These are phyloP conservation scores for Synchiropus splendidus DNA, from an alignment of 2,113 vertebrate species.

Conservation along the genomic window DNA sequence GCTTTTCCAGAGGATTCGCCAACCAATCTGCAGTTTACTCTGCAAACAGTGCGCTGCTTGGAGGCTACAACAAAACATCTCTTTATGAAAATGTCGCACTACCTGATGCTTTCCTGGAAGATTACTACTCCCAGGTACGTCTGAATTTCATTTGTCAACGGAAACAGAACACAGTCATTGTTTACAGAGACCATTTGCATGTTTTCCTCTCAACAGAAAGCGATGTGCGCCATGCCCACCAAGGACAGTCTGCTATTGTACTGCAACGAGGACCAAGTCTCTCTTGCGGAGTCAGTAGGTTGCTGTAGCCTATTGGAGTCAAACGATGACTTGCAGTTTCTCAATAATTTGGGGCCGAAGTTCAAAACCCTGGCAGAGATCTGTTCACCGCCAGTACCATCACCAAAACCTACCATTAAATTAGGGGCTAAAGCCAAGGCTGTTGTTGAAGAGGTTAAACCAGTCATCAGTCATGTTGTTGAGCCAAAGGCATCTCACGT, in stretches of 20 bases:
- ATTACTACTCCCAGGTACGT: conserved; percentile 60
- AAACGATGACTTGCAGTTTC: conserved; percentile 72
- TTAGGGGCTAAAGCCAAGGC: conserved; percentile 4
- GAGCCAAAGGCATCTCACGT: conserved; percentile 8
- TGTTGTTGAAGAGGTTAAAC: conserved; percentile 8
- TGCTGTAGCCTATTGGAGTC: conserved; percentile 79
- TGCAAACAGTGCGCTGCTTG: no score
- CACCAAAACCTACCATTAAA: not conserved
- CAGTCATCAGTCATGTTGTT: conserved; percentile 19
- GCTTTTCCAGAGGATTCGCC: conserved; percentile 3
- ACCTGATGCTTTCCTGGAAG: conserved; percentile 39
- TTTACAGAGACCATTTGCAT: not conserved
- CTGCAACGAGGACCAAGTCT: conserved; percentile 71
- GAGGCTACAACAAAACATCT: no score
- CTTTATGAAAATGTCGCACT: conserved; percentile 44
- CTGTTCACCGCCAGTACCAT: conserved; percentile 37
- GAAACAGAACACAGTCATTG: not conserved
- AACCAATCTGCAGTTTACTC: not conserved
- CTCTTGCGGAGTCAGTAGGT: conserved; percentile 73
- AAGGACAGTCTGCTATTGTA: conserved; percentile 73
- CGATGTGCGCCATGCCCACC: conserved; percentile 48
- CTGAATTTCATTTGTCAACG: not conserved
- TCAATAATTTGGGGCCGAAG: conserved; percentile 77
- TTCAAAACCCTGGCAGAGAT: conserved; percentile 83
- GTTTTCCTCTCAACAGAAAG: conserved; percentile 70